Evolutionary conservation across 2,888 invertebrate species (phyloP).

Genomic region (Mantis religiosa): DNA sequence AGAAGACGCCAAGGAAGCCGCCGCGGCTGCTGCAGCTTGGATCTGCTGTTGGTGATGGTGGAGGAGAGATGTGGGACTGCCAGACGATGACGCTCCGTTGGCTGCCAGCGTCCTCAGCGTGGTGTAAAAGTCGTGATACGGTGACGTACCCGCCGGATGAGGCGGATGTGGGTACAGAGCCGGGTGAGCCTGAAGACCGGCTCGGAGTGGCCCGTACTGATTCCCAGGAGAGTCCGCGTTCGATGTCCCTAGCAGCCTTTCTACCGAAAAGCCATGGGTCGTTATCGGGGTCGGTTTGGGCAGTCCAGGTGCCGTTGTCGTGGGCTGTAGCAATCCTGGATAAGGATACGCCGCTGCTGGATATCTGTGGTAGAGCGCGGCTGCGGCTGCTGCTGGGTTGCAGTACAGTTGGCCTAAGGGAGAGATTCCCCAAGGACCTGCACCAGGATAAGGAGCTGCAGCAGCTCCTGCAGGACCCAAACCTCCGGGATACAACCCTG

Average conservation of each 20-base stretch:
- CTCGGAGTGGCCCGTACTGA: conserved; percentile 30
- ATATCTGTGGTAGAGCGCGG: conserved; percentile 33
- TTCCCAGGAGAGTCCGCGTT: conserved; percentile 26
- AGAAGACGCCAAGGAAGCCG: conserved; percentile 34
- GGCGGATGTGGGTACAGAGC: conserved; percentile 56
- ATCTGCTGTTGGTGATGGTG: conserved; percentile 46
- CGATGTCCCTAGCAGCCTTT: conserved; percentile 42
- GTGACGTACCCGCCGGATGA: conserved; percentile 31
- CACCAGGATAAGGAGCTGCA: conserved; percentile 47
- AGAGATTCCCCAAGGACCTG: conserved; percentile 34
- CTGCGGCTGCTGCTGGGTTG: conserved; percentile 29
- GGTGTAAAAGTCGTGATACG: conserved; percentile 48
- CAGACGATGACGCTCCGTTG: neutral
- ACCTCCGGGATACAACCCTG: conserved; percentile 42
- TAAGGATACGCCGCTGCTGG: conserved; percentile 36
- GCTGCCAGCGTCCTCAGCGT: conserved; percentile 47
- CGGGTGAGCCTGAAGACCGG: conserved; percentile 43
- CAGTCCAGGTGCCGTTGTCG: conserved; percentile 31
- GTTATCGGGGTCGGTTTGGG: conserved; percentile 46
- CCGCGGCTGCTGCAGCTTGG: conserved; percentile 42
- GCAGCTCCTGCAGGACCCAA: conserved; percentile 55
- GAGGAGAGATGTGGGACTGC: conserved; percentile 39
- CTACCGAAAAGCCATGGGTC: conserved; percentile 48
- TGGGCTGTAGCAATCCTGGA: conserved; percentile 32
- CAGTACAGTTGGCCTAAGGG: conserved; percentile 33